A percentile compares a stretch with the other conserved stretches of the same genome.
phyloP scores from a whole-genome alignment of 2,113 vertebrate species.

The Notiomystis cincta region DNA sequence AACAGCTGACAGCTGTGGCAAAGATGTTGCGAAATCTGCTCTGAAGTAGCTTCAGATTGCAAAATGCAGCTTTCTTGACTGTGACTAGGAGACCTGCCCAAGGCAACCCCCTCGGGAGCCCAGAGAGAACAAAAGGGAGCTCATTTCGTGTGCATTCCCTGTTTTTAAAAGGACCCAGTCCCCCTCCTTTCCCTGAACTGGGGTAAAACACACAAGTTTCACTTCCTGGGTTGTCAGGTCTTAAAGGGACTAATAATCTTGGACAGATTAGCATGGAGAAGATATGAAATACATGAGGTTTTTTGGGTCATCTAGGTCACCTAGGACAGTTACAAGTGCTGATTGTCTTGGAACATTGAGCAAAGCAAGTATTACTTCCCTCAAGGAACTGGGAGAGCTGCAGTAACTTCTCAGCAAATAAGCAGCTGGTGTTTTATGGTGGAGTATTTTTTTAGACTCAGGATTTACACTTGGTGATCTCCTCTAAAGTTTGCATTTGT shows the following conservation, averaged over 20 bases:
- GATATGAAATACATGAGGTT: not conserved
- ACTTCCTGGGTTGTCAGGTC: not conserved
- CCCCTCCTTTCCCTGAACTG: not conserved
- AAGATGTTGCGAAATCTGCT: not conserved
- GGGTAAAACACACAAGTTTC: not conserved
- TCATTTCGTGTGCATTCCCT: not conserved
- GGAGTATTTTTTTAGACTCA: slow-evolving; percentile 17
- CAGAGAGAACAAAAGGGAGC: not conserved
- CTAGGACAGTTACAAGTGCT: not conserved
- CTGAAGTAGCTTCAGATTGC: not conserved
- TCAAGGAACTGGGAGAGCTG: slow-evolving; percentile 7
- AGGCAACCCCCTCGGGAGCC: not conserved
- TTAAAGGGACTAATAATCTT: not conserved
- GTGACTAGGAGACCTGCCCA: not conserved
- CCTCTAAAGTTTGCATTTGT: not conserved
- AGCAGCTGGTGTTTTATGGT: not conserved
- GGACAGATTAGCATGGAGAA: not conserved
- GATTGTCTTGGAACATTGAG: not conserved
- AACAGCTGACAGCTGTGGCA: not conserved
- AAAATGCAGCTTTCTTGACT: not conserved
- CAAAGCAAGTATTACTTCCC: not conserved
- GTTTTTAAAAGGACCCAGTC: not conserved
- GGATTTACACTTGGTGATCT: not conserved
- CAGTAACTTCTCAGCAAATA: not conserved
- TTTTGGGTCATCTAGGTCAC: not conserved